Conservation (phyloP, 2,797 vertebrate genomes). For the Pangasius macronema region DNA sequence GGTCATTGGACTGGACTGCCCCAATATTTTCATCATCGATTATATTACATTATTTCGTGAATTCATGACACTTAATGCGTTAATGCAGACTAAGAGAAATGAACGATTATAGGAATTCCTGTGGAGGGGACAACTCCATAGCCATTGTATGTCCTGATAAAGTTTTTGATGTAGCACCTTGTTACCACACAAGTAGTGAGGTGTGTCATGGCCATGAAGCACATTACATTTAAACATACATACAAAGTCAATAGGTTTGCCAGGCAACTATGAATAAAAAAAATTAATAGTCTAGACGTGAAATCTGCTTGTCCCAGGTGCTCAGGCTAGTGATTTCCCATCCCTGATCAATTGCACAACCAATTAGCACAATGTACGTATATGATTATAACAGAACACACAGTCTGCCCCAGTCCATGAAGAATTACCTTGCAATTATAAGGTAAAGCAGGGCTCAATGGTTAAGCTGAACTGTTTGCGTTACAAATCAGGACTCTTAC, state of each 20-base stretch:
- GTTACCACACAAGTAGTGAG: too few species aligned
- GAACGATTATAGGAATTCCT: too few species aligned
- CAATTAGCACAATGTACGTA: not conserved
- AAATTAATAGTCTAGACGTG: not conserved
- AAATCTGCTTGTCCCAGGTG: not conserved
- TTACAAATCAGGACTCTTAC: conserved; percentile 70
- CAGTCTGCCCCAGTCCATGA: not conserved
- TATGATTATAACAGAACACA: not conserved
- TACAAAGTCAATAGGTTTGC: not conserved
- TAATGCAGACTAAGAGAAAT: too few species aligned
- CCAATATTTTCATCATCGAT: too few species aligned
- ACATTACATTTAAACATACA: not conserved
- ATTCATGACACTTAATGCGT: not conserved
- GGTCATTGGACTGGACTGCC: too few species aligned
- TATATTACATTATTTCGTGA: too few species aligned
- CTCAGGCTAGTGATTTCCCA: not conserved
- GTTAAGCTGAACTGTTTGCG: not conserved
- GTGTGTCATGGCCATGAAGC: not conserved
- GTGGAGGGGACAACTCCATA: too few species aligned
- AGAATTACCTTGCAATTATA: not conserved
- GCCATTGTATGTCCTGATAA: too few species aligned
- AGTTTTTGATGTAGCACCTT: too few species aligned
- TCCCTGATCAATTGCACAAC: not conserved
- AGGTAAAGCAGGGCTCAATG: not conserved
- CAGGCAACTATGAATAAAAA: not conserved